Percentiles rank a stretch among this genome's conserved stretches.
These are phyloP conservation scores for Macrosiphum euphorbiae DNA, from an alignment of 2,888 invertebrate species.

Conservation along the genomic window DNA sequence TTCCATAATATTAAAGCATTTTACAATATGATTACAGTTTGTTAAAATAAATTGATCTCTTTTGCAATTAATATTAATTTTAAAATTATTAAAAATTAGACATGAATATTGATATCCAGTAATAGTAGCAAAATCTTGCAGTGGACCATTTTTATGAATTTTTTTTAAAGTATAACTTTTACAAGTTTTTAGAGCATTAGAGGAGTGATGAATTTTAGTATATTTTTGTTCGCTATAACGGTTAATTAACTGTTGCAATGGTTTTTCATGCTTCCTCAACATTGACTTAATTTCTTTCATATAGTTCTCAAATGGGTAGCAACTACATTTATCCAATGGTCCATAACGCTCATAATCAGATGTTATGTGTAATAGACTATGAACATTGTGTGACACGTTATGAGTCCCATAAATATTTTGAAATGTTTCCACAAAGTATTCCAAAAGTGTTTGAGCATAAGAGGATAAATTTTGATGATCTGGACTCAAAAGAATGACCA, in stretches of 20 bases:
- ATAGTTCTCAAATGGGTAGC: slow-evolving; percentile 17
- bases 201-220: not conserved
- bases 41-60: too few species aligned
- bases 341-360: slow-evolving; percentile 2
- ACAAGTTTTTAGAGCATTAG: too few species aligned
- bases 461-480: not conserved
- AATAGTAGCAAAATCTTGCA: not conserved
- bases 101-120: not conserved
- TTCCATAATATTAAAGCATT: too few species aligned
- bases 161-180: not conserved
- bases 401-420: not conserved
- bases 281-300: slow-evolving; percentile 31
- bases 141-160: not conserved
- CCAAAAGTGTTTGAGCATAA: not conserved
- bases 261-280: not conserved
- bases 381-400: not conserved
- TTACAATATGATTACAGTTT: too few species aligned
- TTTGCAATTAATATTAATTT: too few species aligned
- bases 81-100: too few species aligned
- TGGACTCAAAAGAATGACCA: too few species aligned
- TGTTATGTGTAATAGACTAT: not conserved
- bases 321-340: not conserved
- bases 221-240: not conserved
- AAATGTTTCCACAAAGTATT: slow-evolving; percentile 19
- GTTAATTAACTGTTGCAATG: not conserved